Evolutionary conservation across 2,797 vertebrate species (phyloP).

Genomic region (Busarellus nigricollis): DNA sequence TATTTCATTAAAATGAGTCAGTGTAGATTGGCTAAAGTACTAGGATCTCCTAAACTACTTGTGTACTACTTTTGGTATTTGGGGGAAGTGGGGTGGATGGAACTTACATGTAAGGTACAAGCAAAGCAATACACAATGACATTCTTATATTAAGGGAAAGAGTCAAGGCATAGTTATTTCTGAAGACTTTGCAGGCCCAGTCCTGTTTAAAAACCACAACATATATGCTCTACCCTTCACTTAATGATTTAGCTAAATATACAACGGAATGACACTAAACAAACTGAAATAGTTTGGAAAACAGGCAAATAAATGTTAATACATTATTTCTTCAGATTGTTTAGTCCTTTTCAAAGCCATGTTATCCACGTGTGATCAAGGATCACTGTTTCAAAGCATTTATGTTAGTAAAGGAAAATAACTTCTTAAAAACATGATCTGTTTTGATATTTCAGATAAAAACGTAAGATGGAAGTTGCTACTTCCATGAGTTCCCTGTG

Average conservation of each 20-base stretch:
- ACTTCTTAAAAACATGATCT: not conserved
- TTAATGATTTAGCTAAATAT: not conserved
- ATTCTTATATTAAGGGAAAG: not conserved
- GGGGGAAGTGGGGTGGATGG: rapidly evolving
- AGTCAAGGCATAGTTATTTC: not conserved
- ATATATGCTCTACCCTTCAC: not conserved
- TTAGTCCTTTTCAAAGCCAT: not conserved
- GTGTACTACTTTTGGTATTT: not conserved
- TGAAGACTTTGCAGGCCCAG: not conserved
- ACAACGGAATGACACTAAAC: not conserved
- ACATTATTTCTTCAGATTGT: not conserved
- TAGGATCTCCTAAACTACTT: not conserved
- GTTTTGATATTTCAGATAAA: not conserved
- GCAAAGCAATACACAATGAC: not conserved
- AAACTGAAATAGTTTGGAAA: not conserved
- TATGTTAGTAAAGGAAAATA: not conserved
- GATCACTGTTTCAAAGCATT: not conserved
- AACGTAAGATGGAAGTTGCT: not conserved
- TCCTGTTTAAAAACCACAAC: not conserved
- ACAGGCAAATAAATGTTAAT: not conserved
- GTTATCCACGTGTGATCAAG: not conserved
- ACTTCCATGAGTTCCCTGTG: not conserved
- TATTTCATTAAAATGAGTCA: not conserved
- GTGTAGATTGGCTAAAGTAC: not conserved
- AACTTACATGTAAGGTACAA: not conserved